Evolutionary conservation across 1,140 invertebrate species (phyloP).

Genomic region (Calycopis cecrops): DNA sequence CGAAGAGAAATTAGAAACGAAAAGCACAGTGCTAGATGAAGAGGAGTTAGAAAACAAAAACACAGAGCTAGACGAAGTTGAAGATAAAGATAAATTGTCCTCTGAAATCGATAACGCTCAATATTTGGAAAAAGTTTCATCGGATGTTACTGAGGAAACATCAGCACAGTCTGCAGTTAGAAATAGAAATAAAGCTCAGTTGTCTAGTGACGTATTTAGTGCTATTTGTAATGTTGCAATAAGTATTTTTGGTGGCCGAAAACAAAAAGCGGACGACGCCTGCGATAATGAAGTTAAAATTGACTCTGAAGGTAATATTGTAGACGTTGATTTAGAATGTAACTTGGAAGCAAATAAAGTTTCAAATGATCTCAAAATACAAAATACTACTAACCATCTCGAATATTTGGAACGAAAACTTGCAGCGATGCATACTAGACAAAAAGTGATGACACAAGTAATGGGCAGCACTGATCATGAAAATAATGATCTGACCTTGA

Average conservation of each 20-base stretch:
- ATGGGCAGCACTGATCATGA: slow-evolving; percentile 51
- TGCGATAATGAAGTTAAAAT: slow-evolving; percentile 54
- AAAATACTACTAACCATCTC: slow-evolving; percentile 39
- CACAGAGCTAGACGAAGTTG: not conserved
- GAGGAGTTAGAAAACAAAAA: slow-evolving; percentile 26
- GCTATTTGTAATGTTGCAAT: slow-evolving; percentile 52
- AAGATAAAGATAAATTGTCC: not conserved
- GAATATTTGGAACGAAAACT: slow-evolving; percentile 44
- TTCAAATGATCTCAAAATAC: slow-evolving; percentile 48
- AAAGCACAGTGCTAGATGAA: no score
- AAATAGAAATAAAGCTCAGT: slow-evolving; percentile 40
- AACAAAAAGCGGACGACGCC: slow-evolving; percentile 28
- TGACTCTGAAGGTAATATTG: slow-evolving; percentile 59
- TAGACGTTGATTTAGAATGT: slow-evolving; percentile 30
- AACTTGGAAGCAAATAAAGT: slow-evolving; percentile 30
- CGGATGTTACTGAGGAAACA: not conserved
- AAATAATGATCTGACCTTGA: slow-evolving; percentile 45
- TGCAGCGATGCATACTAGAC: slow-evolving; percentile 59
- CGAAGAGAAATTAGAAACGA: no score
- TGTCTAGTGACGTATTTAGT: slow-evolving; percentile 43
- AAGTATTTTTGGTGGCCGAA: slow-evolving; percentile 48
- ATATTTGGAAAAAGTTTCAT: not conserved
- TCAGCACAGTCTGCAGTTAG: slow-evolving; percentile 11
- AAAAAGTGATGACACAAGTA: slow-evolving; percentile 62
- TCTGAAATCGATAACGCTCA: not conserved